Evolutionary conservation across 2,113 vertebrate species (phyloP).

Genomic region (Engystomops pustulosus): DNA sequence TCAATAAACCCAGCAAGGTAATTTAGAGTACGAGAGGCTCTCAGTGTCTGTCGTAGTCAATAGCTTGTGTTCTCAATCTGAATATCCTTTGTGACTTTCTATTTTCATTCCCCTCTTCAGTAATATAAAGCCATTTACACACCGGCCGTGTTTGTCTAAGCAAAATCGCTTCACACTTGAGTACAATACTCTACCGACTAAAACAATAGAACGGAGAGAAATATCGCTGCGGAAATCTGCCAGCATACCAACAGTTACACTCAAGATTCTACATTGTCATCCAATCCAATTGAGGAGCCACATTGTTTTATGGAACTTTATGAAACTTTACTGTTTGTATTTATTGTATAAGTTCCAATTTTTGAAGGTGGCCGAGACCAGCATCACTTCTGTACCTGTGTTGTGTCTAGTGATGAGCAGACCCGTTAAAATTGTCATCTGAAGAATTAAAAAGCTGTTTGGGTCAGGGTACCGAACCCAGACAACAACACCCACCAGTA

Average conservation of each 20-base stretch:
- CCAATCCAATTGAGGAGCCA: not conserved
- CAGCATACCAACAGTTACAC: not conserved
- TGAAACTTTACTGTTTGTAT: not conserved
- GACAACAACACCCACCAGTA: no score
- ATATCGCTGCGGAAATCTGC: not conserved
- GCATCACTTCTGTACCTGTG: no score
- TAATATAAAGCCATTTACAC: constrained; percentile 26
- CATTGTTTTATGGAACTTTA: not conserved
- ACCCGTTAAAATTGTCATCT: no score
- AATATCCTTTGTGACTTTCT: constrained; percentile 42
- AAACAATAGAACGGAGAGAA: not conserved
- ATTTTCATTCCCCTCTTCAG: constrained; percentile 19
- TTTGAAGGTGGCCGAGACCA: no score
- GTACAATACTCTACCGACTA: not conserved
- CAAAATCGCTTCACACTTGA: constrained; percentile 3
- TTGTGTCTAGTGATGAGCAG: no score
- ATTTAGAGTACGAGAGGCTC: constrained; percentile 32
- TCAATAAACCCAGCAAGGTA: constrained; percentile 24
- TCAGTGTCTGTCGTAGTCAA: not conserved
- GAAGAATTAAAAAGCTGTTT: no score
- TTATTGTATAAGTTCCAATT: not conserved
- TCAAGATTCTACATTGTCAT: not conserved
- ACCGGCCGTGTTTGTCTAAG: constrained; percentile 11
- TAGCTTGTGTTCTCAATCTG: constrained; percentile 23
- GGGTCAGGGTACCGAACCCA: no score